Base-by-base conservation (phyloP, 23 tunicate species). In the Oikopleura dioica region DNA sequence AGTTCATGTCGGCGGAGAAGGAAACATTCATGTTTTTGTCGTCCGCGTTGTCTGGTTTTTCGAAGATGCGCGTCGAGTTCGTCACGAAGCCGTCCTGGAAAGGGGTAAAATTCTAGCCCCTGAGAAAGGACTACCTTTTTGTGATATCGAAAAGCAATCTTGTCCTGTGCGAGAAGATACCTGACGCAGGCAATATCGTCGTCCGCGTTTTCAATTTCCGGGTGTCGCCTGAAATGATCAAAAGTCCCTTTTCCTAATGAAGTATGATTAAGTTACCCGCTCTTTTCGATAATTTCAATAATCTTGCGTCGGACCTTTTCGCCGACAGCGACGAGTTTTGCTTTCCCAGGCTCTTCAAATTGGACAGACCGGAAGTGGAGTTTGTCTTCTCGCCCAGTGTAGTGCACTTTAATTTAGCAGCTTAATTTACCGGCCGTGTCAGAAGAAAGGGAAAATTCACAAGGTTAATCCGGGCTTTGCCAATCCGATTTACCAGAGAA, bases 11-110 rank as follows among this genome's bases (percentile, higher is more conserved):
- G 0, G 84, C 78, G 0, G 88, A 59, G 87, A 94, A 94, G 50
- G 82, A 87, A 75, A 94, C 77, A 75, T 86, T 94, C 36, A 88
- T 87, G 1, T 76, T 80, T 77, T 94, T 94, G 24, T 94, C 99
- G 44, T 94, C 95, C 0, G 95, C 86, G 75, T 94, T 86, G 12
- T 87, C 95, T 0, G 99, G 99, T 51, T 83, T 94, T 69, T 79
- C 87, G 59, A 76, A 86, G 59, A 80, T 87, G 21, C 99, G 38
- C 58, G 95, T 94, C 37, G 99, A 94, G 0, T 85, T 79, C 44
- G 95, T 94, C 82, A 94, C 79, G 79, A 83, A 83, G 50, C 78
- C 68, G 55, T 94, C 82, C n/a, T n/a, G n/a, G n/a, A n/a, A n/a
- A n/a, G n/a, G n/a, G n/a, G n/a, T n/a, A n/a, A n/a, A n/a, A n/a